Evolutionary conservation across 1,140 invertebrate genomes (phyloP).

Genomic region (Teleopsis dalmanni): DNA sequence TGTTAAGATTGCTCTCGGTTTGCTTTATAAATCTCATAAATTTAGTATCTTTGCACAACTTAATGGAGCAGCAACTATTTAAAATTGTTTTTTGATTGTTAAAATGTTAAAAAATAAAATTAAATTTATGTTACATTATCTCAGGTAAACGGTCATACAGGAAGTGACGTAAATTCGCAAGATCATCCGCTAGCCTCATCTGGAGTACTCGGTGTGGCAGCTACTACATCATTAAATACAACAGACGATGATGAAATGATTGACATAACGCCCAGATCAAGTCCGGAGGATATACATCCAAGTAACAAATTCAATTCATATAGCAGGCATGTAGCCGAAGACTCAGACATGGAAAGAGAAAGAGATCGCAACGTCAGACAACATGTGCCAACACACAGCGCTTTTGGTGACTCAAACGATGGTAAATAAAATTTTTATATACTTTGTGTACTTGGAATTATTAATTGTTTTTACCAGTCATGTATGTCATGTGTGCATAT

Average conservation of each 20-base stretch:
- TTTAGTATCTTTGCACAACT: too few relatives aligned
- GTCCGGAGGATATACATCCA: conserved; percentile 30
- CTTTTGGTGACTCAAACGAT: conserved; percentile 40
- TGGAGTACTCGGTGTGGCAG: conserved; percentile 13
- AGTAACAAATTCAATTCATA: conserved; percentile 18
- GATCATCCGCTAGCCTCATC: conserved; percentile 34
- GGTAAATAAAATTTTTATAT: conserved; percentile 21
- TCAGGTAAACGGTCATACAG: conserved; percentile 38
- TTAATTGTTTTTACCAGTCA: neutral
- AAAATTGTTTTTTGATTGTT: too few relatives aligned
- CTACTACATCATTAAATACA: conserved; percentile 33
- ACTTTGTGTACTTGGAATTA: neutral
- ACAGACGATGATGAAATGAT: conserved; percentile 58
- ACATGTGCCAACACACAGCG: conserved; percentile 42
- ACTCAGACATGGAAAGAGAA: conserved; percentile 37
- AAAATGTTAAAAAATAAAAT: too few relatives aligned
- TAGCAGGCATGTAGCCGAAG: conserved; percentile 24
- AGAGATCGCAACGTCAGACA: conserved; percentile 26
- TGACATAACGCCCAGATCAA: conserved; percentile 50
- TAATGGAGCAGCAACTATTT: too few relatives aligned
- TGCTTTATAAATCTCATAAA: too few relatives aligned
- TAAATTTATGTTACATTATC: neutral
- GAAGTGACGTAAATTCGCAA: conserved; percentile 14
- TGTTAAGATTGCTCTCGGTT: too few relatives aligned
- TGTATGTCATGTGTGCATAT: neutral